Percentiles rank a stretch among this genome's conserved stretches.
phyloP scores from a whole-genome alignment of 2,113 vertebrate genomes.

The Pantherophis guttatus region DNA sequence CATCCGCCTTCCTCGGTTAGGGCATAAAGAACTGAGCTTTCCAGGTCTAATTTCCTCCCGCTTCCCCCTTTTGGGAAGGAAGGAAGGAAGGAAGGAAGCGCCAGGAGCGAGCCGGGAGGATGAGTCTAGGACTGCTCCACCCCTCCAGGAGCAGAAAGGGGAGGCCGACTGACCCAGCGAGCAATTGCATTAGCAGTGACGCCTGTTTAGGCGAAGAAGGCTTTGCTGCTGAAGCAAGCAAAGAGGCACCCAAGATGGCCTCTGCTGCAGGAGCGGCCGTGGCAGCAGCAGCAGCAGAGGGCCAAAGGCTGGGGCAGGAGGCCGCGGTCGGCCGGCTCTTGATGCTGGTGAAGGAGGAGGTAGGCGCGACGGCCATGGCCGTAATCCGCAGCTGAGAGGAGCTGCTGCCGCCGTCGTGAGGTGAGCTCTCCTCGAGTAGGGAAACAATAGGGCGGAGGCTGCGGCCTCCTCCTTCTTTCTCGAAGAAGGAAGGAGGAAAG shows the following conservation, averaged over 20 bases:
- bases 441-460: slow-evolving; percentile 12
- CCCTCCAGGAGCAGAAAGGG: background rate
- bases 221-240: slow-evolving; percentile 48
- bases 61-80: slow-evolving; percentile 6
- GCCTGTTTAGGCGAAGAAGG: slow-evolving; percentile 39
- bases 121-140: background rate
- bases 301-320: slow-evolving; percentile 41
- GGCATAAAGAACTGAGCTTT: slow-evolving; percentile 23
- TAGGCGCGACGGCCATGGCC: slow-evolving; percentile 32
- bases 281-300: slow-evolving; percentile 54
- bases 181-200: background rate
- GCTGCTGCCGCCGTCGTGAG: slow-evolving; percentile 57
- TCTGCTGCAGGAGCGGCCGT: slow-evolving; percentile 65
- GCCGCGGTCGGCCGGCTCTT: slow-evolving; percentile 48
- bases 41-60: background rate
- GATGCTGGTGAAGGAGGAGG: slow-evolving; percentile 15
- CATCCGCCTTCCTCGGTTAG: background rate
- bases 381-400: slow-evolving; percentile 72
- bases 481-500: background rate
- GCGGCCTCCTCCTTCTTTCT: background rate
- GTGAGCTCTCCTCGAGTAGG: slow-evolving; percentile 59
- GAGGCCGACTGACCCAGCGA: slow-evolving; percentile 7
- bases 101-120: background rate
- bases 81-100: slow-evolving; percentile 40
- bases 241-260: slow-evolving; percentile 73